Conservation (phyloP, 64 coral and sea anemone species). For the Catalaphyllia jardinei region DNA sequence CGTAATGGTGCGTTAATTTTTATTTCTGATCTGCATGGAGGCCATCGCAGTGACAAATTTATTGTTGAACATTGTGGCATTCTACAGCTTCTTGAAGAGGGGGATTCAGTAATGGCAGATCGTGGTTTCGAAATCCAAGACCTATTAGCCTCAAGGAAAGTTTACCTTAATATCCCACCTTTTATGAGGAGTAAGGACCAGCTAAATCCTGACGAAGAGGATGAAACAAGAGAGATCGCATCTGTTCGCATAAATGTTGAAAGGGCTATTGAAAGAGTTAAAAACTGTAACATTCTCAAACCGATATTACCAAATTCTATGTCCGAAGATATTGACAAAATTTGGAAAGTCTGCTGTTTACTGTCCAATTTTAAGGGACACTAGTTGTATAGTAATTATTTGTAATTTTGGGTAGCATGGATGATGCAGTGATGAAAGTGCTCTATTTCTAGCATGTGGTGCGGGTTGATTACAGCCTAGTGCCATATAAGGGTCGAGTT, state of each 20-base stretch:
- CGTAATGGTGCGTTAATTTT: constrained; percentile 59
- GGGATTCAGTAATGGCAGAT: constrained; percentile 57
- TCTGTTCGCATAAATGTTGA: constrained; percentile 46
- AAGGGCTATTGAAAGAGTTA: constrained; percentile 35
- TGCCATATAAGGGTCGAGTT: too few species aligned
- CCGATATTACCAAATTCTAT: constrained; percentile 24
- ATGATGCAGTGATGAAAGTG: neutral
- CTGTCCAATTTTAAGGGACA: neutral
- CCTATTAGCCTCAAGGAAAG: neutral
- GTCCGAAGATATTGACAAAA: constrained; percentile 10
- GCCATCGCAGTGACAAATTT: constrained; percentile 42
- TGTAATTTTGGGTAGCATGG: neutral
- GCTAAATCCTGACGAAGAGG: constrained; percentile 36
- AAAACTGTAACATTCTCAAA: constrained; percentile 41
- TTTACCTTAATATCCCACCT: constrained; percentile 30
- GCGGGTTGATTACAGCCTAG: neutral
- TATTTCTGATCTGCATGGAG: constrained; percentile 58
- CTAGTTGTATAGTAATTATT: constrained; percentile 3
- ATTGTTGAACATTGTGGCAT: constrained; percentile 52
- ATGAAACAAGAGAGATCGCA: constrained; percentile 44
- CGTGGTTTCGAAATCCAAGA: constrained; percentile 56
- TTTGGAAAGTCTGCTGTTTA: constrained; percentile 13
- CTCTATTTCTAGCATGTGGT: neutral
- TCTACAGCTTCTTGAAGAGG: constrained; percentile 42
- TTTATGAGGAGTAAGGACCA: constrained; percentile 34